A percentile compares a stretch with the other conserved stretches of the same genome.
These are phyloP conservation scores for Neocrepidodera transversa DNA, from an alignment of 2,888 invertebrate genomes.

Conservation along the genomic window DNA sequence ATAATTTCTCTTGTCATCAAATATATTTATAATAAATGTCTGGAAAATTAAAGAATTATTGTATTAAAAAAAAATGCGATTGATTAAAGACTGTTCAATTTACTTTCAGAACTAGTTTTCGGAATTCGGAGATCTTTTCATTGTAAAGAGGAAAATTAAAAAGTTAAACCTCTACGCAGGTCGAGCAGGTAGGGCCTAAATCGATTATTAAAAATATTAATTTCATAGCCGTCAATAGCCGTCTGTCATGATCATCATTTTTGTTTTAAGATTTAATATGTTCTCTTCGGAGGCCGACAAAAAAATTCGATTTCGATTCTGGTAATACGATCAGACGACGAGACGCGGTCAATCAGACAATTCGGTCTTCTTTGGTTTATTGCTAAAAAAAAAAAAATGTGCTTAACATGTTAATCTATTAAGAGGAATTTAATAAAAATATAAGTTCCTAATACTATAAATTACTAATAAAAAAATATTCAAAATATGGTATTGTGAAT, in stretches of 20 bases:
- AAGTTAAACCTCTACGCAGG: neutral
- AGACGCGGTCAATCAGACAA: neutral
- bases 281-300: slow-evolving; percentile 46
- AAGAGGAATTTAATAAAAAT: too few species aligned
- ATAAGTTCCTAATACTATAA: too few species aligned
- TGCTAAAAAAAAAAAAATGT: slow-evolving; percentile 1
- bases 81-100: too few species aligned
- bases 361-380: neutral
- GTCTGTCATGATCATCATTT: slow-evolving; percentile 48
- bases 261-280: slow-evolving; percentile 48
- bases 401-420: slow-evolving; percentile 10
- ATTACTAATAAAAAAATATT: too few species aligned
- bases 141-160: slow-evolving; percentile 7
- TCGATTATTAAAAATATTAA: slow-evolving; percentile 58
- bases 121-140: neutral
- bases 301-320: slow-evolving; percentile 36
- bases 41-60: too few species aligned
- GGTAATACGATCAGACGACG: slow-evolving; percentile 30
- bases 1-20: too few species aligned
- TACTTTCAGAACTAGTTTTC: neutral
- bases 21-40: too few species aligned
- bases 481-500: too few species aligned
- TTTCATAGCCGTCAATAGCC: slow-evolving; percentile 53
- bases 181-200: slow-evolving; percentile 48
- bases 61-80: too few species aligned